A percentile compares a stretch with the other conserved stretches of the same genome.
phyloP scores from a whole-genome alignment of 2,888 invertebrate species.

The Apantesis nais region DNA sequence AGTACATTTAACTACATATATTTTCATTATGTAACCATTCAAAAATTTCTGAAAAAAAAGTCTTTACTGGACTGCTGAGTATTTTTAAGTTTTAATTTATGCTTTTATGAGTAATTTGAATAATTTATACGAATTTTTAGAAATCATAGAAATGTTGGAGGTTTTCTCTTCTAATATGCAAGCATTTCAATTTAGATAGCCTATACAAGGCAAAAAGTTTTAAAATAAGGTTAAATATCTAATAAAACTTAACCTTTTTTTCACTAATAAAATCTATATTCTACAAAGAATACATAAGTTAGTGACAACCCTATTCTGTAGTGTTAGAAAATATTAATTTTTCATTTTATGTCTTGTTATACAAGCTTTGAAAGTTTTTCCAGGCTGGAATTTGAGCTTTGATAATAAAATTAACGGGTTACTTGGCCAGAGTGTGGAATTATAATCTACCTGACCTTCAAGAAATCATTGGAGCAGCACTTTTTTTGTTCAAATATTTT shows the following conservation, averaged over 20 bases:
- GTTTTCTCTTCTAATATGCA: no score
- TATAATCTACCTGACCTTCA: not conserved
- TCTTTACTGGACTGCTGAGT: no score
- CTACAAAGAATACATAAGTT: not conserved
- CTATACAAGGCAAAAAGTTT: no score
- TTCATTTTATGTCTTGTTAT: slow-evolving; percentile 14
- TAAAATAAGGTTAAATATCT: no score
- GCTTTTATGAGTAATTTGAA: not conserved
- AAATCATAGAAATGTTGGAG: not conserved
- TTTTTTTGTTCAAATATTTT: not conserved
- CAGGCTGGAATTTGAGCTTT: not conserved
- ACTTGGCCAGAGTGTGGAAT: not conserved
- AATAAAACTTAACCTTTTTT: no score
- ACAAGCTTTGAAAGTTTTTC: slow-evolving; percentile 4
- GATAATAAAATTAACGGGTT: not conserved
- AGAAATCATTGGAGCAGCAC: not conserved
- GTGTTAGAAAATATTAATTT: slow-evolving; percentile 14
- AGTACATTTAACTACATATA: not conserved
- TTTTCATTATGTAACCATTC: no score
- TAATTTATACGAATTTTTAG: not conserved
- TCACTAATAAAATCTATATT: not conserved
- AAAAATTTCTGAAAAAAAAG: no score
- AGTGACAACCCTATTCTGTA: not conserved
- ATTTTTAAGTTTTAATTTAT: not conserved
- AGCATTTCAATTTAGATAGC: not conserved